Conservation (phyloP, 2,797 vertebrate species). For the Gobio occitaniae region DNA sequence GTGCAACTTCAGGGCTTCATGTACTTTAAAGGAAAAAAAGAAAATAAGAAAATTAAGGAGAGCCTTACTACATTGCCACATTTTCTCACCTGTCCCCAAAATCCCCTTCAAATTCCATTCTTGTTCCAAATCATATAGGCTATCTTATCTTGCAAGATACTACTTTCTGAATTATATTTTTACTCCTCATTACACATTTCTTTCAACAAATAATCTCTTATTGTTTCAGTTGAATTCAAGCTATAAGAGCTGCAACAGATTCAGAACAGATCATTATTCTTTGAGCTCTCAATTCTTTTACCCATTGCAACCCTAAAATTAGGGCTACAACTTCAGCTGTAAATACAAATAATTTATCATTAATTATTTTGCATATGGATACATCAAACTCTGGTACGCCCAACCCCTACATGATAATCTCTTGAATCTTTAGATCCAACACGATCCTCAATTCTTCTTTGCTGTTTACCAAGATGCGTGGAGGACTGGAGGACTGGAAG, state of each 20-base stretch:
- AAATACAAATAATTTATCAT: background rate
- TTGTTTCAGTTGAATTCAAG: background rate
- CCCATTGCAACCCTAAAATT: background rate
- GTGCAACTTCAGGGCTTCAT: too few relatives aligned
- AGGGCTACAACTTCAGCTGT: background rate
- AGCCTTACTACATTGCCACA: background rate
- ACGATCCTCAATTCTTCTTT: conserved; percentile 18
- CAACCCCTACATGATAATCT: too few relatives aligned
- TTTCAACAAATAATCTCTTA: background rate
- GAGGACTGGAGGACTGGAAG: conserved; percentile 50
- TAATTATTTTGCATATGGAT: background rate
- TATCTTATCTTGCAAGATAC: too few relatives aligned
- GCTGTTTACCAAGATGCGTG: background rate
- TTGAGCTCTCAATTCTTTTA: background rate
- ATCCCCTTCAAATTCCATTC: background rate
- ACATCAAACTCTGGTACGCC: background rate
- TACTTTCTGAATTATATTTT: too few relatives aligned
- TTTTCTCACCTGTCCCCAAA: background rate
- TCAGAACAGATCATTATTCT: background rate
- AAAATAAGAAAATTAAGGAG: background rate
- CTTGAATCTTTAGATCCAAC: too few relatives aligned
- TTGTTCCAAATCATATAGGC: too few relatives aligned
- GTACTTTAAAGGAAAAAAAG: too few relatives aligned
- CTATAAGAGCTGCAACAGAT: background rate
- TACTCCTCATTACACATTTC: too few relatives aligned